phyloP scores from a whole-genome alignment of 35 echinoderm and acorn worm species.

The Acanthaster planci region DNA sequence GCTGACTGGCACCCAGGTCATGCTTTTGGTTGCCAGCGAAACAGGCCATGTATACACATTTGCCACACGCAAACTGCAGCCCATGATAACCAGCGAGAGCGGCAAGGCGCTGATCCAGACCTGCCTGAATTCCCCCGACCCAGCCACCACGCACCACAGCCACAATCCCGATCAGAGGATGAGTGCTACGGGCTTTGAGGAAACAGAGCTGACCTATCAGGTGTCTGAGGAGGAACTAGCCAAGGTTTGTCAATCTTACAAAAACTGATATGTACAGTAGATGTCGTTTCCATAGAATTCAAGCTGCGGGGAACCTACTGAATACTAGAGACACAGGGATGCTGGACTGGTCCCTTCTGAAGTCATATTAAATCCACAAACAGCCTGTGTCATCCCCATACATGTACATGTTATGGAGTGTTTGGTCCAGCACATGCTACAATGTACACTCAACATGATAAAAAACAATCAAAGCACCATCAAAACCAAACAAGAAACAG shows the following conservation, averaged over 20 bases:
- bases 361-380: too few relatives aligned
- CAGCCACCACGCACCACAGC: slow-evolving; percentile 41
- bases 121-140: slow-evolving; percentile 96
- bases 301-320: too few relatives aligned
- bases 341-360: too few relatives aligned
- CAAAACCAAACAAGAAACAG: too few relatives aligned
- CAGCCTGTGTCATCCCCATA: too few relatives aligned
- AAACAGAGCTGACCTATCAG: slow-evolving; percentile 88
- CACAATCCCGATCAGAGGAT: slow-evolving; percentile 82
- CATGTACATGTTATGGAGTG: too few relatives aligned
- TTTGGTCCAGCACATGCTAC: too few relatives aligned
- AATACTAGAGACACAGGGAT: too few relatives aligned
- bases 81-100: slow-evolving; percentile 99
- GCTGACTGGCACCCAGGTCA: slow-evolving; percentile 96
- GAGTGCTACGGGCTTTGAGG: slow-evolving; percentile 98
- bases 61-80: slow-evolving; percentile 96
- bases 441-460: too few relatives aligned
- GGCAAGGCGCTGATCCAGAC: slow-evolving; percentile 98
- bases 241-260: background rate
- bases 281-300: too few relatives aligned
- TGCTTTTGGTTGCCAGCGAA: slow-evolving; percentile 97
- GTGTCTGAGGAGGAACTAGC: slow-evolving; percentile 81
- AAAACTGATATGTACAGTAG: too few relatives aligned
- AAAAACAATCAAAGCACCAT: too few relatives aligned
- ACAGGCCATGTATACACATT: slow-evolving; percentile 99